Percentiles rank a stretch among this genome's conserved stretches.
Conservation (phyloP, 1,140 invertebrate genomes). For the Steinernema feltiae region DNA sequence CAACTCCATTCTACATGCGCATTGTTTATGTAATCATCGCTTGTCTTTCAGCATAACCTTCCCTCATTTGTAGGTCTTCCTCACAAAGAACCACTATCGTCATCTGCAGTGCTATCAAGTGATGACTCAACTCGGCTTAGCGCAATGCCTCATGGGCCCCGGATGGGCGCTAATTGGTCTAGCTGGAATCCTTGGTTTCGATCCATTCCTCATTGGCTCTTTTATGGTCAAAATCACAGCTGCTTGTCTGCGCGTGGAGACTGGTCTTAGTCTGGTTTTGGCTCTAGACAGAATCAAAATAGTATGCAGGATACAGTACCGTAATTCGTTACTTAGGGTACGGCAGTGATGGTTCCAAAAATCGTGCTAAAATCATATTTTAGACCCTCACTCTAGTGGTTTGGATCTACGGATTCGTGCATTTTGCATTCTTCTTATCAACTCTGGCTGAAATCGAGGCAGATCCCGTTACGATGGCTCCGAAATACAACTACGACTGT, state of each 20-base stretch:
- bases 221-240: background rate
- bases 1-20: too few relatives aligned
- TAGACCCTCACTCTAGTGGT: background rate
- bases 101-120: background rate
- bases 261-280: background rate
- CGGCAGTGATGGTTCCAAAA: background rate
- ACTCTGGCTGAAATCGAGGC: background rate
- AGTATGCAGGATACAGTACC: background rate
- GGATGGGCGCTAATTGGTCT: background rate
- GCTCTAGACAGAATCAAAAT: background rate
- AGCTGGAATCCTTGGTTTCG: background rate
- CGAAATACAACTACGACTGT: background rate
- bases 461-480: background rate
- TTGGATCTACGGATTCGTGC: background rate
- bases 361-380: background rate
- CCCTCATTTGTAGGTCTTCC: background rate
- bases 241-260: background rate
- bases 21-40: too few relatives aligned
- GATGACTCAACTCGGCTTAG: background rate
- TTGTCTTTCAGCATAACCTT: too few relatives aligned
- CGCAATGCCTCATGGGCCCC: background rate
- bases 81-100: background rate
- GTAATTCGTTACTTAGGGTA: background rate
- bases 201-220: background rate
- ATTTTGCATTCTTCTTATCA: background rate